Conservation (phyloP, 2,113 vertebrate species). For the Poeciliopsis occidentalis region DNA sequence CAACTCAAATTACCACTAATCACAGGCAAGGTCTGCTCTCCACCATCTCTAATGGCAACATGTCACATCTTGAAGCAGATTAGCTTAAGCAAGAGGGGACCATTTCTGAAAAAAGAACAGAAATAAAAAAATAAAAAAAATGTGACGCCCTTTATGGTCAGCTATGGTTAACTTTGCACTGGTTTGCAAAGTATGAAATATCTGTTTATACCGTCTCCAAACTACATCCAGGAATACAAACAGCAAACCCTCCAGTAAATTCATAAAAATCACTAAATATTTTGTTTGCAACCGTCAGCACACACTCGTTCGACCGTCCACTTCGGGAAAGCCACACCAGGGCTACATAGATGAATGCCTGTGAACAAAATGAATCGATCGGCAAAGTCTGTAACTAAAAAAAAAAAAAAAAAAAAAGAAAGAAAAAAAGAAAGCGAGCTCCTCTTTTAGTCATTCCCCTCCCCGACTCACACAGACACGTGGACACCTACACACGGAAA, state of each 20-base stretch:
- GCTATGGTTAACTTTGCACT: neutral
- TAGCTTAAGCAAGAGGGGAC: too few relatives aligned
- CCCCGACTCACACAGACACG: neutral
- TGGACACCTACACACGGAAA: slow-evolving; percentile 18
- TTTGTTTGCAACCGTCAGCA: slow-evolving; percentile 33
- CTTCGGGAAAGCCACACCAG: slow-evolving; percentile 25
- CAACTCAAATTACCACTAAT: too few relatives aligned
- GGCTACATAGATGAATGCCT: slow-evolving; percentile 29
- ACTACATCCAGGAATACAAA: slow-evolving; percentile 16
- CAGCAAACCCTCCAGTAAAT: slow-evolving; percentile 25
- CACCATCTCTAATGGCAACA: too few relatives aligned
- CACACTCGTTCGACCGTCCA: slow-evolving; percentile 30
- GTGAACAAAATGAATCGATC: slow-evolving; percentile 46
- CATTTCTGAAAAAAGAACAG: too few relatives aligned
- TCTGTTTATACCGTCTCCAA: slow-evolving; percentile 1
- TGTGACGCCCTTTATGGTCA: too few relatives aligned
- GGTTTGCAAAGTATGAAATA: slow-evolving; percentile 3
- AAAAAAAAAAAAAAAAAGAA: neutral
- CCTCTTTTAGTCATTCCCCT: neutral
- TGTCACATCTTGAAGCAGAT: too few relatives aligned
- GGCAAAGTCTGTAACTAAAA: slow-evolving; percentile 22
- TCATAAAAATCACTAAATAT: slow-evolving; percentile 44
- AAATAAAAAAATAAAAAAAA: too few relatives aligned
- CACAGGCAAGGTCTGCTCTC: too few relatives aligned
- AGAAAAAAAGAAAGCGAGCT: neutral